phyloP scores from a whole-genome alignment of 2,113 vertebrate species.

The Caracal caracal region DNA sequence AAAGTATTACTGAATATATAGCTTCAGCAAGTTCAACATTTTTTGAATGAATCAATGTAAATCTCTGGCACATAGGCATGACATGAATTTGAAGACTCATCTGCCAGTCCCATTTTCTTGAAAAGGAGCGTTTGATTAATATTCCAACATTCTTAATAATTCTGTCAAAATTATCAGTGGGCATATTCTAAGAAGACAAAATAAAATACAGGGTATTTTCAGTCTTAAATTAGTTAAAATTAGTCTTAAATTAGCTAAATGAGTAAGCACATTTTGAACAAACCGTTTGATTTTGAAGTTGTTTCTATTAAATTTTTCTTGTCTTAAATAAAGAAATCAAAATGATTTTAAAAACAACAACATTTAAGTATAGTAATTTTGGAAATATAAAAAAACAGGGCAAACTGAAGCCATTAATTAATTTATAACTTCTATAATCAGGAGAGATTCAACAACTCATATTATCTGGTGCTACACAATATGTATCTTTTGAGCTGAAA shows the following conservation, averaged over 20 bases:
- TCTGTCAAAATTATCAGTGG: neutral
- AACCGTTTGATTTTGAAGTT: neutral
- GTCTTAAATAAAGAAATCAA: neutral
- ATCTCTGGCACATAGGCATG: neutral
- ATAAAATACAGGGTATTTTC: neutral
- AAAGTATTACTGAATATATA: neutral
- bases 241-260: neutral
- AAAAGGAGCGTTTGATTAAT: neutral
- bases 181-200: neutral
- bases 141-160: neutral
- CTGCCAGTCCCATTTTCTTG: neutral
- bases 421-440: neutral
- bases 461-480: neutral
- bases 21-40: neutral
- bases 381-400: neutral
- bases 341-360: neutral
- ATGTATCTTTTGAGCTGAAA: neutral
- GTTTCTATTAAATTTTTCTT: neutral
- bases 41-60: neutral
- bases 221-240: neutral
- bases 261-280: neutral
- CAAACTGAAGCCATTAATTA: neutral
- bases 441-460: neutral
- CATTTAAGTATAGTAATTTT: neutral
- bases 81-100: neutral